Evolutionary conservation across 2,113 vertebrate species (phyloP).

Genomic region (Perca schrenkii): DNA sequence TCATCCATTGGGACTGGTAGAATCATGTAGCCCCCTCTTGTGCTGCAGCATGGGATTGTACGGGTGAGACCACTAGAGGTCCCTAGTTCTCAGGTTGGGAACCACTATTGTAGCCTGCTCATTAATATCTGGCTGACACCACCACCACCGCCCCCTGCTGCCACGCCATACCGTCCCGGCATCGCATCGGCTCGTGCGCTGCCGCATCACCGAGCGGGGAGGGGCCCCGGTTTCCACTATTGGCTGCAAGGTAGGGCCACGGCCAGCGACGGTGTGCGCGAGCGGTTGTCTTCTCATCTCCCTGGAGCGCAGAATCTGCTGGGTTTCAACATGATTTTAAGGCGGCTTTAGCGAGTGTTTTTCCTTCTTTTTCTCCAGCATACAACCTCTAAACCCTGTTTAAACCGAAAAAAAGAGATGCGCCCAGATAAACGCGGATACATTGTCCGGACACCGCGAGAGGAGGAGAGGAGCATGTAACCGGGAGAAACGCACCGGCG

Average conservation of each 20-base stretch:
- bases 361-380: background rate
- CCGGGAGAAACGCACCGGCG: constrained; percentile 58
- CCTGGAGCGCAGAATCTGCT: background rate
- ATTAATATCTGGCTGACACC: constrained; percentile 42
- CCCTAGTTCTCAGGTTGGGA: constrained; percentile 10
- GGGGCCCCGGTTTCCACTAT: constrained; percentile 65
- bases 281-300: constrained; percentile 34
- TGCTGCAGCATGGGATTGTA: background rate
- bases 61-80: constrained; percentile 48
- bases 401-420: constrained; percentile 58
- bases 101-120: background rate
- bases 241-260: constrained; percentile 54
- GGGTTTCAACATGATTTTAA: constrained; percentile 54
- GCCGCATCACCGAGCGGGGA: constrained; percentile 75
- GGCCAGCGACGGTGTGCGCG: constrained; percentile 48
- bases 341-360: background rate
- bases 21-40: background rate
- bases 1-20: background rate
- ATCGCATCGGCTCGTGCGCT: constrained; percentile 54
- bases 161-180: constrained; percentile 64
- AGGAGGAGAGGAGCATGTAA: constrained; percentile 78
- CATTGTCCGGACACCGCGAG: constrained; percentile 60
- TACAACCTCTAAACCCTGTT: background rate
- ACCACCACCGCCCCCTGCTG: constrained; percentile 36
- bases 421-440: constrained; percentile 42